A percentile compares a stretch with the other conserved stretches of the same genome.
Evolutionary conservation across 1,140 invertebrate genomes (phyloP).

Genomic region (Drosophila sucinea): DNA sequence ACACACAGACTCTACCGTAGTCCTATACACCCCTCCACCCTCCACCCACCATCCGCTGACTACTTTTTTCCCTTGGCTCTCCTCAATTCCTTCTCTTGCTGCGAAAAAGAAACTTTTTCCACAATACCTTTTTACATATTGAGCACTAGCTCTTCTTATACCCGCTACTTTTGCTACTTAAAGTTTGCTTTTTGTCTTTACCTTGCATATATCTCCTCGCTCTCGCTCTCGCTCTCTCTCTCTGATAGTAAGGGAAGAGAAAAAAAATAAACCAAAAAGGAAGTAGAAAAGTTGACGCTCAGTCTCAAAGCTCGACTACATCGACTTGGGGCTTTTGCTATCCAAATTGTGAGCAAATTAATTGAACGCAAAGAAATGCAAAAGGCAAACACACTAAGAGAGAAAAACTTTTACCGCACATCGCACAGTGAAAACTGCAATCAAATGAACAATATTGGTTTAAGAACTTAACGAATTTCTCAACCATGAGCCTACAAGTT

Average conservation of each 20-base stretch:
- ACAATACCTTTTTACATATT: slow-evolving; percentile 61
- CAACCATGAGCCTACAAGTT: too few relatives aligned
- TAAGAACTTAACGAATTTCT: too few relatives aligned
- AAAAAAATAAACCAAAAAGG: slow-evolving; percentile 20
- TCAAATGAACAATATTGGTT: too few relatives aligned
- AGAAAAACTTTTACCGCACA: not conserved
- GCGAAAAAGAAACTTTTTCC: slow-evolving; percentile 55
- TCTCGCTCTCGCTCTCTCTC: slow-evolving; percentile 13
- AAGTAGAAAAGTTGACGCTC: slow-evolving; percentile 31
- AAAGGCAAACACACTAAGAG: slow-evolving; percentile 61
- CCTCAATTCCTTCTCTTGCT: slow-evolving; percentile 5
- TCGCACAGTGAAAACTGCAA: slow-evolving; percentile 8
- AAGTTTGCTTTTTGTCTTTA: slow-evolving; percentile 79
- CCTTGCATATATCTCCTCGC: slow-evolving; percentile 33
- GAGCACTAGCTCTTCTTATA: slow-evolving; percentile 17
- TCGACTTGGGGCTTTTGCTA: slow-evolving; percentile 49
- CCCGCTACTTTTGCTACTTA: slow-evolving; percentile 72
- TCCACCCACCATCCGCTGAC: too few relatives aligned
- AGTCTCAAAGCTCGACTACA: slow-evolving; percentile 21
- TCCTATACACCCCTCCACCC: too few relatives aligned
- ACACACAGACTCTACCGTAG: slow-evolving; percentile 5
- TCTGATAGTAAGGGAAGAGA: slow-evolving; percentile 20
- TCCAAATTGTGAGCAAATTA: slow-evolving; percentile 79
- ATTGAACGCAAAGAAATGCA: slow-evolving; percentile 79
- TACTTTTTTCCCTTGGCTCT: not conserved